Percentiles rank a stretch among this genome's conserved stretches.
Evolutionary conservation across 2,113 vertebrate genomes (phyloP).

Genomic region (Hyperopisus bebe): DNA sequence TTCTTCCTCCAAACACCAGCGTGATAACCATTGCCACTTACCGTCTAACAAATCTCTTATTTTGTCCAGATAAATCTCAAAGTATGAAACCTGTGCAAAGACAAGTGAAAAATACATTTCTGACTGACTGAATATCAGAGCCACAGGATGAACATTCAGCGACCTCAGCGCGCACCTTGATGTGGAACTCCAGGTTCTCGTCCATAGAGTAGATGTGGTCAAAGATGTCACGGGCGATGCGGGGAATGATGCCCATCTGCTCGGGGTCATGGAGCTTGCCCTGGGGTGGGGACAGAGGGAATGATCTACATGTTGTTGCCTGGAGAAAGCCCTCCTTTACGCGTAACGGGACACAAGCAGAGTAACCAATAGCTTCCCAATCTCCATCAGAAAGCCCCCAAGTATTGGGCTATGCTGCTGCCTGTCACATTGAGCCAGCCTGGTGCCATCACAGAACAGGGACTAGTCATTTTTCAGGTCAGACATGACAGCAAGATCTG

Average conservation of each 20-base stretch:
- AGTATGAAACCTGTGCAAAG: conserved; percentile 74
- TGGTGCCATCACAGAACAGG: neutral
- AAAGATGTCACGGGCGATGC: conserved; percentile 85
- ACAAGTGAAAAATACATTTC: conserved; percentile 31
- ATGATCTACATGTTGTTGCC: neutral
- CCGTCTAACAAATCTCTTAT: conserved; percentile 79
- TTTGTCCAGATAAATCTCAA: conserved; percentile 85
- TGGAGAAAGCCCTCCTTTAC: neutral
- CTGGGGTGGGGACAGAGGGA: conserved; percentile 42
- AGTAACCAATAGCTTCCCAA: neutral
- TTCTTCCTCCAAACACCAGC: neutral
- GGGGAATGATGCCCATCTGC: conserved; percentile 89
- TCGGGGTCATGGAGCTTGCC: conserved; percentile 83
- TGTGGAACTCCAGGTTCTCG: conserved; percentile 93
- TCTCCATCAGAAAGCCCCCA: neutral
- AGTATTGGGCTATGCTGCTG: neutral
- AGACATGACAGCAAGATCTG: neutral
- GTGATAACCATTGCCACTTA: conserved; percentile 45
- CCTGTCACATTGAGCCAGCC: neutral
- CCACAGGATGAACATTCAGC: neutral
- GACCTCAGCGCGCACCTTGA: conserved; percentile 64
- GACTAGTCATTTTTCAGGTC: neutral
- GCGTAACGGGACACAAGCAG: neutral
- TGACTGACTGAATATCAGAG: neutral
- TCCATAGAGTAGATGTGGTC: conserved; percentile 96